Evolutionary conservation across 2,113 vertebrate species (phyloP), one percentile per base, ranked within the genome.

Genomic region (Chitala chitala): DNA sequence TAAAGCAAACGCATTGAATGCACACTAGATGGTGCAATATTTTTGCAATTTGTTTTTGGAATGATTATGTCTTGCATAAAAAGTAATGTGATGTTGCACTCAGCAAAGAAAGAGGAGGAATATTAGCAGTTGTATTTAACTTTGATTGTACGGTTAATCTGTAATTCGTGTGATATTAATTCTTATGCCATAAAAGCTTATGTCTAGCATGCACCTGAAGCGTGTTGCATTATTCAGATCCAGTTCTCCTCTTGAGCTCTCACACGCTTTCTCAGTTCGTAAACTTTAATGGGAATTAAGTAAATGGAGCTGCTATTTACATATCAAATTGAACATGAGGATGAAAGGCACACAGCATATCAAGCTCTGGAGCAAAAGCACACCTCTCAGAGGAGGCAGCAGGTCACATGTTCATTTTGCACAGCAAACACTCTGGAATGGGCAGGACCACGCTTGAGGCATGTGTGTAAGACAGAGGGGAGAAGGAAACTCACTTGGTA

Each of bases 231-330:
- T 72, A 46, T 59, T 59, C 54, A 72, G 26, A 33, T 31, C 26
- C 36, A 7, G 7, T 55, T 24, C 69, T 46, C n/a, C 69, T 71
- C 50, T 22, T 51, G 40, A 44, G 20, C 33, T 58, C 51, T 42
- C 55, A 59, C 54, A 17, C 36, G 22, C 44, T n/a, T n/a, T n/a
- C n/a, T 7, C 55, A 54, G 50, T 71, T 54, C 38, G 48, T 38
- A 71, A 54, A 55, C 53, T n/a, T 48, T 17, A 65, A 66, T 36
- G 33, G n/a, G 56, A 65, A 66, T 66, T 44, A 66, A 48, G 59
- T 5, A 70, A 70, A 42, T 75, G 36, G 22, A 40, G 40, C 22
- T 46, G 50, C 36, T 75, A 58, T 75, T 75, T 75, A 69, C 65
- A 55, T 36, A 69, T 69, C 50, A 55, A 75, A 75, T 55, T 56